Evolutionary conservation across 64 coral and sea anemone genomes (phyloP).

Genomic region (Catalaphyllia jardinei): DNA sequence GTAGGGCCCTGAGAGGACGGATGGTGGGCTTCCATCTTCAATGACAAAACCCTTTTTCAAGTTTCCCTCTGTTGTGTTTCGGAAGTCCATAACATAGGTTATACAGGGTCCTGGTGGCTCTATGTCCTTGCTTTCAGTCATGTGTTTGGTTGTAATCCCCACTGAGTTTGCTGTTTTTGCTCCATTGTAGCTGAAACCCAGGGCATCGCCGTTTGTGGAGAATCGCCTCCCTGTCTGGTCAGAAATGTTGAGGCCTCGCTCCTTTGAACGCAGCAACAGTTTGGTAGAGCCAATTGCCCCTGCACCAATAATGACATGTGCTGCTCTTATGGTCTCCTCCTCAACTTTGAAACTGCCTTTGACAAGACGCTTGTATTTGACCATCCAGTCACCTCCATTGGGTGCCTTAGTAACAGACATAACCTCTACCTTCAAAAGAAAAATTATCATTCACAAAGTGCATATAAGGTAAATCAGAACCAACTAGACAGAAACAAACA

Average conservation of each 20-base stretch:
- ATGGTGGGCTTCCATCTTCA: constrained; percentile 60
- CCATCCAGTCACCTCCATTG: constrained; percentile 44
- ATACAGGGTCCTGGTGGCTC: constrained; percentile 49
- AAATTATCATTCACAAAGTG: too few relatives aligned
- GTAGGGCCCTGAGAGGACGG: constrained; percentile 1
- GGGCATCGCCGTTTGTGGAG: constrained; percentile 53
- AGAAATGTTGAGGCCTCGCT: constrained; percentile 43
- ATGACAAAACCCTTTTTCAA: constrained; percentile 37
- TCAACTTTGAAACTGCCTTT: constrained; percentile 14
- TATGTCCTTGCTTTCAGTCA: background rate
- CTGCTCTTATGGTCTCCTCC: too few relatives aligned
- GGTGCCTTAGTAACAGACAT: constrained; percentile 40
- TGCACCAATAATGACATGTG: constrained; percentile 59
- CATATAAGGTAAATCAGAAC: too few relatives aligned
- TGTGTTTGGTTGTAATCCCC: constrained; percentile 29
- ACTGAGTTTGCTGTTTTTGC: constrained; percentile 36
- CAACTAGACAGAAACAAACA: too few relatives aligned
- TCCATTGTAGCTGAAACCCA: constrained; percentile 60
- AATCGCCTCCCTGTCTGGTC: constrained; percentile 37
- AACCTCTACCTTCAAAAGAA: constrained; percentile 33
- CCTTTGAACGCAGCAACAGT: constrained; percentile 52
- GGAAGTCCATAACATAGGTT: constrained; percentile 43
- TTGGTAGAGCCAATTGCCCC: constrained; percentile 66
- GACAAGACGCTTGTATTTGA: constrained; percentile 47
- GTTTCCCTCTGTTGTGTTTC: constrained; percentile 7